Evolutionary conservation across 2,888 invertebrate species (phyloP).

Genomic region (Pachymerium ferrugineum): DNA sequence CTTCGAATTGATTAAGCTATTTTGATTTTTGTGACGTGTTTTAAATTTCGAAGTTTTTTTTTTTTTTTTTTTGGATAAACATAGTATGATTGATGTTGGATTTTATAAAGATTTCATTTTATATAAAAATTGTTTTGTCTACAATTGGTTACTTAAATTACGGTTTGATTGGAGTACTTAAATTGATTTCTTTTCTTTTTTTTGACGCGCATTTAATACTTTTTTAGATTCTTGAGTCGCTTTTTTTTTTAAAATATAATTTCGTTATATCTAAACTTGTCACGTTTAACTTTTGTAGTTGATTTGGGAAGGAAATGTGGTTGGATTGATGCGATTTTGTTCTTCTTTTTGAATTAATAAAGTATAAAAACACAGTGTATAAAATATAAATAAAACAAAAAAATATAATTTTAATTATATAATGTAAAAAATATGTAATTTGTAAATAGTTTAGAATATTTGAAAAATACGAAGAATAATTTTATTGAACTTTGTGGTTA

Average conservation of each 20-base stretch:
- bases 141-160: background rate
- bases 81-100: background rate
- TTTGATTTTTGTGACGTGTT: too few relatives aligned
- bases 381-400: background rate
- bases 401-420: background rate
- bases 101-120: background rate
- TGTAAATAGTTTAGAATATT: background rate
- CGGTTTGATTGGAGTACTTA: constrained; percentile 4
- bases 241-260: too few relatives aligned
- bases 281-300: too few relatives aligned
- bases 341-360: background rate
- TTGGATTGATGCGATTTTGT: background rate
- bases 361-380: background rate
- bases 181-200: background rate
- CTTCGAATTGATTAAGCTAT: too few relatives aligned
- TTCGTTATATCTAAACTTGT: too few relatives aligned
- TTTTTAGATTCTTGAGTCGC: too few relatives aligned
- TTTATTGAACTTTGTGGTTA: background rate
- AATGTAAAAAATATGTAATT: background rate
- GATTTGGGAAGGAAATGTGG: background rate
- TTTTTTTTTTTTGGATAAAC: too few relatives aligned
- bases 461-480: background rate
- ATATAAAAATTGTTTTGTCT: background rate
- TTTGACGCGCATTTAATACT: too few relatives aligned
- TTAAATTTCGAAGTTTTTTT: background rate